These are phyloP conservation scores for Eucera pruinosa DNA, from an alignment of 2,888 invertebrate species.

Conservation along the genomic window DNA sequence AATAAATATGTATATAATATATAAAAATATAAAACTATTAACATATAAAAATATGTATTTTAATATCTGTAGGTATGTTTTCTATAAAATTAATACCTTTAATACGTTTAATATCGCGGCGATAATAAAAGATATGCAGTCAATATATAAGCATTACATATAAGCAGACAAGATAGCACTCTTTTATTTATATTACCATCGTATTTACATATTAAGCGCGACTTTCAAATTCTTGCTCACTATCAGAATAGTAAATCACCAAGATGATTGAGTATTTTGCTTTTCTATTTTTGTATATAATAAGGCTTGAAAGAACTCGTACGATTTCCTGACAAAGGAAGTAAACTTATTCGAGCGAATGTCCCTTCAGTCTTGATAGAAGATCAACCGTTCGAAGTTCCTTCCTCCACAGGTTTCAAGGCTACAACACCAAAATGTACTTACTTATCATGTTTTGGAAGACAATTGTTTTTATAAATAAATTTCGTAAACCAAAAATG, in stretches of 20 bases:
- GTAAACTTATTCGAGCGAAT: slow-evolving; percentile 76
- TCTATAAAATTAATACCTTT: too few relatives aligned
- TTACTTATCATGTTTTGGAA: neutral
- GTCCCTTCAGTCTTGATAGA: slow-evolving; percentile 66
- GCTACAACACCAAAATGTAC: neutral
- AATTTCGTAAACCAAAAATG: too few relatives aligned
- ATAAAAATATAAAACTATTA: too few relatives aligned
- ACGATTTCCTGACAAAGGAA: slow-evolving; percentile 66
- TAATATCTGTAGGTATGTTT: too few relatives aligned
- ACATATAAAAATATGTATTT: too few relatives aligned
- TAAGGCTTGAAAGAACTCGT: slow-evolving; percentile 65
- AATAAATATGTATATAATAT: neutral
- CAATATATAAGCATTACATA: neutral
- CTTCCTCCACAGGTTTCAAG: slow-evolving; percentile 61
- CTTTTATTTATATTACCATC: neutral
- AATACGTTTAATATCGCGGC: too few relatives aligned
- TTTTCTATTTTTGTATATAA: slow-evolving; percentile 27
- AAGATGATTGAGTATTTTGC: neutral
- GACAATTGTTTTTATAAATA: neutral
- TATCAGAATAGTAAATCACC: neutral
- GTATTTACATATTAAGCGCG: neutral
- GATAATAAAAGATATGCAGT: too few relatives aligned
- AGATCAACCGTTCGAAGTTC: slow-evolving; percentile 74
- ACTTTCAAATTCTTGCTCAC: neutral
- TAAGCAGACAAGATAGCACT: neutral